Conservation (phyloP, 1,140 invertebrate genomes). For the Aphelinus atriplicis region DNA sequence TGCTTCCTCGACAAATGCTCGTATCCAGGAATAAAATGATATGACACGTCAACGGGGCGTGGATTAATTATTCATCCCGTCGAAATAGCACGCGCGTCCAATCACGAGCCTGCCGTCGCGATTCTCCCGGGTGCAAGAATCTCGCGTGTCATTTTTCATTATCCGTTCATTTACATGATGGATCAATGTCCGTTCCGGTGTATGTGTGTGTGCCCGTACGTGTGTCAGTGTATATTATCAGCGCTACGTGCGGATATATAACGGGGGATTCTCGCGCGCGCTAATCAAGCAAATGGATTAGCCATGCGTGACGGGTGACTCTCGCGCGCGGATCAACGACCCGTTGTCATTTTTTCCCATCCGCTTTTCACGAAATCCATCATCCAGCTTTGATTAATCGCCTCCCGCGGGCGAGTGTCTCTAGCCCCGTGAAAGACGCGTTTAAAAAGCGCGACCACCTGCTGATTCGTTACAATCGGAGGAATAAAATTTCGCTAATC, state of each 20-base stretch:
- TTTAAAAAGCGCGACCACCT: not conserved
- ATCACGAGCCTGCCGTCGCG: not conserved
- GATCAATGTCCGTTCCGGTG: not conserved
- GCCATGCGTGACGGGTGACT: not conserved
- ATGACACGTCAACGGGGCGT: no score
- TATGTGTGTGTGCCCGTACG: no score
- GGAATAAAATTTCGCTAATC: no score
- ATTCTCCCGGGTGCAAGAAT: not conserved
- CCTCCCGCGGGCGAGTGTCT: not conserved
- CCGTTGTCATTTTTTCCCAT: not conserved
- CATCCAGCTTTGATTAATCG: constrained; percentile 13
- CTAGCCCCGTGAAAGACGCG: not conserved
- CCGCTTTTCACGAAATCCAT: not conserved
- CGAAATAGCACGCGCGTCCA: not conserved
- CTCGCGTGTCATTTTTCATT: not conserved
- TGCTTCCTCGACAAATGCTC: no score
- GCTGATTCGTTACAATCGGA: no score
- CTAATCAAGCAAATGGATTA: constrained; percentile 31
- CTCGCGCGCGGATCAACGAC: not conserved
- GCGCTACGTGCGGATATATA: not conserved
- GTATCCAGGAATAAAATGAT: no score
- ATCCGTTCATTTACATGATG: constrained; percentile 13
- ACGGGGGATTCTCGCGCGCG: not conserved
- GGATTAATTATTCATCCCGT: no score
- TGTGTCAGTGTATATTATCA: constrained; percentile 6